Percentiles rank a stretch among this genome's conserved stretches.
These are phyloP conservation scores for Triplophysa siluroides DNA, from an alignment of 2,113 vertebrate species.

Conservation along the genomic window DNA sequence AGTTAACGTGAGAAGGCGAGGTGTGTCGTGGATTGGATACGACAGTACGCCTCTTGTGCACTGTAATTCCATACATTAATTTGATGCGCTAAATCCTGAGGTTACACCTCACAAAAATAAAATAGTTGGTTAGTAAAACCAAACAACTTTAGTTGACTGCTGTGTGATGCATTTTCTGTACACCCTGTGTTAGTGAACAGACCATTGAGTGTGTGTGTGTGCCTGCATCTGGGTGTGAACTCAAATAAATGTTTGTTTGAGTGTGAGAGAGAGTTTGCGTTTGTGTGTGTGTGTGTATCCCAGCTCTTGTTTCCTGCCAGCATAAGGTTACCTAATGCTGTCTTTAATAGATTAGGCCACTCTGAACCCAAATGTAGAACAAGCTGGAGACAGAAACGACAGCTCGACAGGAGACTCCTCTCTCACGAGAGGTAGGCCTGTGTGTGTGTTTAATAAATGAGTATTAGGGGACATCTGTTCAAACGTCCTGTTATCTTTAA, in stretches of 20 bases:
- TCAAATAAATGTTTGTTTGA: conserved; percentile 53
- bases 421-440: conserved; percentile 39
- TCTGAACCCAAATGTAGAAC: conserved; percentile 59
- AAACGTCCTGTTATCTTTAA: background rate
- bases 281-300: conserved; percentile 43
- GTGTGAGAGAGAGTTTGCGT: conserved; percentile 19
- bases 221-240: conserved; percentile 49
- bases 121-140: background rate
- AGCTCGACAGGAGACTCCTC: conserved; percentile 37
- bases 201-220: conserved; percentile 25
- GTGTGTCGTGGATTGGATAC: background rate
- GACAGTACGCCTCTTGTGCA: background rate
- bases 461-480: conserved; percentile 20
- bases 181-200: no score
- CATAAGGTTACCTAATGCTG: conserved; percentile 69
- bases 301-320: conserved; percentile 72
- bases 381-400: conserved; percentile 46
- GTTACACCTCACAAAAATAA: background rate
- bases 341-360: conserved; percentile 64
- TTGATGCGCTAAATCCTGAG: background rate
- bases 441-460: conserved; percentile 14
- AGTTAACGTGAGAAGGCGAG: conserved; percentile 4
- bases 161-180: no score
- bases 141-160: no score
- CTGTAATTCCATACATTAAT: background rate